Evolutionary conservation across 2,888 invertebrate species (phyloP).

Genomic region (Thecophora atra): DNA sequence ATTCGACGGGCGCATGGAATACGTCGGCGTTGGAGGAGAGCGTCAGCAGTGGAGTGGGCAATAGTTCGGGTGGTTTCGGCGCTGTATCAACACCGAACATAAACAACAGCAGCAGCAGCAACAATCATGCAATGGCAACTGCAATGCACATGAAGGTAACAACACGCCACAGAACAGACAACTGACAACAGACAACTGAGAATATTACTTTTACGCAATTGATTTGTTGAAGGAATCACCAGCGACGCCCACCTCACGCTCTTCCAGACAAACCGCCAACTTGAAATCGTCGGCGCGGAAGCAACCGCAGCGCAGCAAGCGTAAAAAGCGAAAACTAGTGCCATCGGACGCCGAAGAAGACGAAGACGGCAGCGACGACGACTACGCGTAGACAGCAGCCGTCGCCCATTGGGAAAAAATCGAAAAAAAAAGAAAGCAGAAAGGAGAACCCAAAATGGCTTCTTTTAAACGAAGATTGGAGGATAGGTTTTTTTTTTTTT

Average conservation of each 20-base stretch:
- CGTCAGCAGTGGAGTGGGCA: slow-evolving; percentile 31
- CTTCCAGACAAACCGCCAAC: slow-evolving; percentile 34
- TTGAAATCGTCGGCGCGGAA: slow-evolving; percentile 49
- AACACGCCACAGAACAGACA: too few species aligned
- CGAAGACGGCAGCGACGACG: slow-evolving; percentile 73
- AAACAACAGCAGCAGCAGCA: slow-evolving; percentile 45
- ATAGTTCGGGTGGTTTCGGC: slow-evolving; percentile 35
- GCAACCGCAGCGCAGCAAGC: slow-evolving; percentile 52
- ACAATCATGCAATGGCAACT: slow-evolving; percentile 45
- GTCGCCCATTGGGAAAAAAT: too few species aligned
- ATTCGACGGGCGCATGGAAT: slow-evolving; percentile 50
- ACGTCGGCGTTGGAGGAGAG: slow-evolving; percentile 46
- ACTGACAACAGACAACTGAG: not conserved
- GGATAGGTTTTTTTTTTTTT: slow-evolving; percentile 9
- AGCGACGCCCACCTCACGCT: slow-evolving; percentile 48
- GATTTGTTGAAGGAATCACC: slow-evolving; percentile 41
- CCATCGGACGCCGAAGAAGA: slow-evolving; percentile 73
- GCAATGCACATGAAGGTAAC: slow-evolving; percentile 42
- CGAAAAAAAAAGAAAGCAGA: too few species aligned
- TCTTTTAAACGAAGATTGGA: not conserved
- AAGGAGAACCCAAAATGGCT: too few species aligned
- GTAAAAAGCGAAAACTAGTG: slow-evolving; percentile 69
- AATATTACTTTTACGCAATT: not conserved
- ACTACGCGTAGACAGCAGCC: slow-evolving; percentile 60
- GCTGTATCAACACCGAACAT: slow-evolving; percentile 43